These are phyloP conservation scores for Poecilia latipinna DNA, from an alignment of 2,113 vertebrate species.

Conservation along the genomic window DNA sequence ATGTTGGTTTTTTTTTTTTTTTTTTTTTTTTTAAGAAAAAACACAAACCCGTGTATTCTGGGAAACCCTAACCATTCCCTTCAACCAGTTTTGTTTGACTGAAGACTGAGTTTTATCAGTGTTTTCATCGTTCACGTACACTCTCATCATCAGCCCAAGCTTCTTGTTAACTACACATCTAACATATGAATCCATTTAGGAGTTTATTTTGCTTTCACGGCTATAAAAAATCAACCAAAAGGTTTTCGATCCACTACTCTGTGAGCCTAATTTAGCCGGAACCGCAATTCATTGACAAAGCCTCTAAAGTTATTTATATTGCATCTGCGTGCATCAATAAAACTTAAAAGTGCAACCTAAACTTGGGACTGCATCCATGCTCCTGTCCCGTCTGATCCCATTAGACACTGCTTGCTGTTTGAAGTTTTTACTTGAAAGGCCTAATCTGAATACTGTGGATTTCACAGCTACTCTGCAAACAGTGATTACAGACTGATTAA, in stretches of 20 bases:
- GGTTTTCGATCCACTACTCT: background rate
- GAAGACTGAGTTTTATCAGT: background rate
- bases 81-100: background rate
- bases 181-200: background rate
- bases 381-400: conserved; percentile 68
- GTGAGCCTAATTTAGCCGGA: background rate
- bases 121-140: background rate
- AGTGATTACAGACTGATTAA: conserved; percentile 81
- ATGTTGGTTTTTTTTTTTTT: background rate
- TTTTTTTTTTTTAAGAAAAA: background rate
- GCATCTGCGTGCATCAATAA: conserved; percentile 50
- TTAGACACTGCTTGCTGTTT: conserved; percentile 73
- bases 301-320: background rate
- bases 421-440: conserved; percentile 79
- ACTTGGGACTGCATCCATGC: conserved; percentile 47
- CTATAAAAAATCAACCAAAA: conserved; percentile 8
- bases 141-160: background rate
- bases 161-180: background rate
- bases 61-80: background rate
- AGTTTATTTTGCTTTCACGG: background rate
- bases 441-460: conserved; percentile 72
- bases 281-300: background rate
- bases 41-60: background rate
- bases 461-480: conserved; percentile 70
- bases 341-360: conserved; percentile 60